Evolutionary conservation across 1,140 invertebrate genomes (phyloP).

Genomic region (Holotrichia oblita): DNA sequence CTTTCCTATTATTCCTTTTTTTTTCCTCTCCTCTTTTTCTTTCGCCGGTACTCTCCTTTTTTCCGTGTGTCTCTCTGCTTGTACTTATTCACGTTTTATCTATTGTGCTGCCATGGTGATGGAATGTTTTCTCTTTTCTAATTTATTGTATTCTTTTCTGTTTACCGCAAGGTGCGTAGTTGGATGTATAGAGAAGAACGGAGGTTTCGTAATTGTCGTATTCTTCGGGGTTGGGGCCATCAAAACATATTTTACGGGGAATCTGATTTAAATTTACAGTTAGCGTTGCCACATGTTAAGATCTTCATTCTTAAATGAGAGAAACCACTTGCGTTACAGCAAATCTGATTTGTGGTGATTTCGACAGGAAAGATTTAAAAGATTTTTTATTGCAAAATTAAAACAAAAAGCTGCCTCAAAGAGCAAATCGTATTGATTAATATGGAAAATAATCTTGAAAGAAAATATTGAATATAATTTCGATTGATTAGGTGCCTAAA

Average conservation of each 20-base stretch:
- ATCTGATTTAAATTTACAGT: neutral
- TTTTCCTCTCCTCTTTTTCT: neutral
- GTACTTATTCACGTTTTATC: slow-evolving; percentile 22
- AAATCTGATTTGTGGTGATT: too few species aligned
- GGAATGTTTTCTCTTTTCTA: slow-evolving; percentile 31
- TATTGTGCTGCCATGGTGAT: neutral
- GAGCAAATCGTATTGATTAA: too few species aligned
- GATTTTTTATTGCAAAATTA: too few species aligned
- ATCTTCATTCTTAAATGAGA: too few species aligned
- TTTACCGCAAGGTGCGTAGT: slow-evolving; percentile 10
- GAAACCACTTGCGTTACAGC: too few species aligned
- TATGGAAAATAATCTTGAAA: too few species aligned
- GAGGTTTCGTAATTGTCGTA: neutral
- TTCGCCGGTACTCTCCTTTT: slow-evolving; percentile 18
- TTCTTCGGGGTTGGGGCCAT: neutral
- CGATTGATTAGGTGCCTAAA: too few species aligned
- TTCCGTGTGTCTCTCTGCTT: neutral
- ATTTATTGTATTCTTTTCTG: slow-evolving; percentile 23
- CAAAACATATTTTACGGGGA: neutral
- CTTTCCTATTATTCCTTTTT: slow-evolving; percentile 19
- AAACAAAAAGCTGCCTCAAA: too few species aligned
- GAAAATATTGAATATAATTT: too few species aligned
- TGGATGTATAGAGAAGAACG: neutral
- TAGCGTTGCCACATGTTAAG: neutral
- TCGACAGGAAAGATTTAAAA: too few species aligned